Percentiles rank a stretch among this genome's conserved stretches.
phyloP scores from a whole-genome alignment of 2,797 vertebrate genomes.

The Coregonus ussuriensis region DNA sequence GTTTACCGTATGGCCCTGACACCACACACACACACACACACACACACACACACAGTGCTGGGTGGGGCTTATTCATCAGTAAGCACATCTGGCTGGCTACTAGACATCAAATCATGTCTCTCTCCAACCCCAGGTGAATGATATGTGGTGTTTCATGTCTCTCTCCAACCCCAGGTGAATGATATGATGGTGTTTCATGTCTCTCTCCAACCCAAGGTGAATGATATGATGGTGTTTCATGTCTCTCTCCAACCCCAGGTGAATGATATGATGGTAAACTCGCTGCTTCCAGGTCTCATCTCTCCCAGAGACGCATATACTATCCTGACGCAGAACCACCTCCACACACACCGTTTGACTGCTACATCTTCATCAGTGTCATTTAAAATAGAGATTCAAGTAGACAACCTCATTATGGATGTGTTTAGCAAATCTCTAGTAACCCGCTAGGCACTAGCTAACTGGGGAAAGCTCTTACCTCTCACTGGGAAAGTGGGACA shows the following conservation, averaged over 20 bases:
- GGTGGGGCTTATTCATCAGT: constrained; percentile 21
- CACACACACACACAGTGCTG: neutral
- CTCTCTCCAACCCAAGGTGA: too few relatives aligned
- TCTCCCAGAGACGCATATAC: constrained; percentile 55
- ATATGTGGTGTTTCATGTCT: neutral
- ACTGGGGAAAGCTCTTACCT: constrained; percentile 26
- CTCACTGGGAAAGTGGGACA: constrained; percentile 30
- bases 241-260: too few relatives aligned
- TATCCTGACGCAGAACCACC: constrained; percentile 32
- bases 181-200: too few relatives aligned
- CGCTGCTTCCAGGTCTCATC: neutral
- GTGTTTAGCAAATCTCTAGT: constrained; percentile 30
- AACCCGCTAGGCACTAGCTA: constrained; percentile 14
- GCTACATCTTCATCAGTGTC: constrained; percentile 47
- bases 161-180: too few relatives aligned
- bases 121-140: too few relatives aligned
- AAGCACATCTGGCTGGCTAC: neutral
- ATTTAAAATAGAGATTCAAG: constrained; percentile 45
- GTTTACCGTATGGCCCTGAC: constrained; percentile 7
- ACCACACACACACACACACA: neutral
- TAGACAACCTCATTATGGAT: constrained; percentile 53
- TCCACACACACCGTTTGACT: constrained; percentile 27
- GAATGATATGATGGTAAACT: constrained; percentile 9
- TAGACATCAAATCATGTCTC: constrained; percentile 4
- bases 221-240: too few relatives aligned